Base-by-base conservation (phyloP, 1,140 invertebrate species). In the Medauroidea extradentata region DNA sequence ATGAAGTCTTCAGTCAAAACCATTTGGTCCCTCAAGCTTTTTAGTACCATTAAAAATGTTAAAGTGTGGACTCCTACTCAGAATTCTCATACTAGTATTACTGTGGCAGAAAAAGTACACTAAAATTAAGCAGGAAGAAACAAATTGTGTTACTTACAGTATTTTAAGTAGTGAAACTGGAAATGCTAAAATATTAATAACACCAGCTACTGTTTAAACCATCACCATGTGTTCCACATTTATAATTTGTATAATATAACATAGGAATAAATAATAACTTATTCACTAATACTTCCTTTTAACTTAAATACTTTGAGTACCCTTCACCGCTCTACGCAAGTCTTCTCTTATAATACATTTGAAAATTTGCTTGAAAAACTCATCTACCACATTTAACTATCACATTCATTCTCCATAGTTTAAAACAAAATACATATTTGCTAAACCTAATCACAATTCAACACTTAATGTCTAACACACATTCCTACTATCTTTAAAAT, bases 261-360 rank as follows among this genome's bases (percentile, higher is more conserved):
- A 19, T 55, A 43, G 27, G 24, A 43, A 55, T 41, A 27, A 42
- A 39, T 7, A 29, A 41, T 44, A 55, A 24, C 11, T 25, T 23
- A 55, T 23, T 48, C 38, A 57, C 44, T 50, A 57, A 49, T 50
- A 50, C 56, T 46, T 48, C 18, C 24, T 34, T 18, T 57, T 34
- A 8, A n/a, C 13, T 49, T 51, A 50, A 57, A 57, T 57, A 57
- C 56, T 57, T 57, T 46, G 34, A 57, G 50, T 29, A 48, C 44
- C 56, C 56, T 49, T 50, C 56, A 57, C 56, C 56, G 18, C 7
- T 38, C 1, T 50, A 34, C 11, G 25, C 34, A 57, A 57, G 56
- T 50, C 42, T 49, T 57, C 44, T 39, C 44, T 51, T 34, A 34
- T 34, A 51, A 51, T 51, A 51, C 49, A 51, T 24, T 27, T 29